These are phyloP conservation scores for Propithecus coquereli DNA, from an alignment of 2,113 vertebrate species.

Conservation along the genomic window DNA sequence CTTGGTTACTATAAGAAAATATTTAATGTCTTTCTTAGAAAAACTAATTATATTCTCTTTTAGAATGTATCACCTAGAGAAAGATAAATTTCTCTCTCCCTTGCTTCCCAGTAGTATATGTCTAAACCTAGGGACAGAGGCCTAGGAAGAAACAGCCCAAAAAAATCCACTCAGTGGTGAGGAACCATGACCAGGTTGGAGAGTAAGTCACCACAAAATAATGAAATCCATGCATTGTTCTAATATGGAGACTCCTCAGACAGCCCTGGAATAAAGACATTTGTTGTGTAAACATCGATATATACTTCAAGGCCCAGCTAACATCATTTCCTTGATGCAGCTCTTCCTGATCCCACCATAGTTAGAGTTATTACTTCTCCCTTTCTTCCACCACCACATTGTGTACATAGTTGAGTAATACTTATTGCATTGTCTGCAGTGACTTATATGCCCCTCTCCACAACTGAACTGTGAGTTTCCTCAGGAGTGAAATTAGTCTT, in stretches of 20 bases:
- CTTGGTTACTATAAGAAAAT: background rate
- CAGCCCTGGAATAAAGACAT: background rate
- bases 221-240: background rate
- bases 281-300: background rate
- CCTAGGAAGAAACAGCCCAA: background rate
- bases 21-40: background rate
- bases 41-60: background rate
- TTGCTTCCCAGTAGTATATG: background rate
- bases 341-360: background rate
- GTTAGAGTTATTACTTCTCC: background rate
- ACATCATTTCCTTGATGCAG: background rate
- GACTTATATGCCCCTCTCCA: background rate
- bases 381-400: background rate
- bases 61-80: background rate
- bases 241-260: background rate
- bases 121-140: background rate
- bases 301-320: background rate
- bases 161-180: background rate
- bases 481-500: background rate
- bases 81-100: background rate
- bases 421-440: background rate
- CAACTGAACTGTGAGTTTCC: background rate
- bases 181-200: background rate
- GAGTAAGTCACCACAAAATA: background rate
- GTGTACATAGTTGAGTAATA: rapidly evolving